Evolutionary conservation across 2,888 invertebrate genomes (phyloP).

Genomic region (Laothoe populi): DNA sequence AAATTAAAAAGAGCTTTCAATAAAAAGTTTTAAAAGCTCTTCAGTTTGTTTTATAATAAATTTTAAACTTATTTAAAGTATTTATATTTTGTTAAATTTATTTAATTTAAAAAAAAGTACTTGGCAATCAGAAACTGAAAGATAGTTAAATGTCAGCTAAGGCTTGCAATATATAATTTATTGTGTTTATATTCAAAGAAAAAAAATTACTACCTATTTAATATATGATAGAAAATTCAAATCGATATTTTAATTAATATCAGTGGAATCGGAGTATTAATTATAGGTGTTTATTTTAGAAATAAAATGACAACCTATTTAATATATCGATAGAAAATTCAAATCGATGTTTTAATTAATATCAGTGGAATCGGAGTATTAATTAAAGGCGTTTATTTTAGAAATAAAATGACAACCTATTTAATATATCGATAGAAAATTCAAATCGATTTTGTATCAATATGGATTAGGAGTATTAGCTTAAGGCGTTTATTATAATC

Average conservation of each 20-base stretch:
- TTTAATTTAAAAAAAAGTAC: background rate
- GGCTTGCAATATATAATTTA: slow-evolving; percentile 36
- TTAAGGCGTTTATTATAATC: background rate
- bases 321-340: slow-evolving; percentile 15
- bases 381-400: background rate
- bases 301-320: slow-evolving; percentile 24
- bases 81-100: background rate
- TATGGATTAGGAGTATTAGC: background rate
- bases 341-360: background rate
- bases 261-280: background rate
- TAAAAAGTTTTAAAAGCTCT: background rate
- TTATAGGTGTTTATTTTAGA: slow-evolving; percentile 29
- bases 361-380: background rate
- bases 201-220: slow-evolving; percentile 24
- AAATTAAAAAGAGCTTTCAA: too few relatives aligned
- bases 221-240: slow-evolving; percentile 13
- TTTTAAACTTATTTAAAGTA: background rate
- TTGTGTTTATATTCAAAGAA: slow-evolving; percentile 47
- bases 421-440: slow-evolving; percentile 16
- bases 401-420: slow-evolving; percentile 21
- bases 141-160: slow-evolving; percentile 31
- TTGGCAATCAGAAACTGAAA: slow-evolving; percentile 18
- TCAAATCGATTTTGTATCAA: slow-evolving; percentile 3
- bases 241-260: background rate
- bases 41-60: background rate